phyloP scores from a whole-genome alignment of 2,888 invertebrate genomes.

The Eurois occulta region DNA sequence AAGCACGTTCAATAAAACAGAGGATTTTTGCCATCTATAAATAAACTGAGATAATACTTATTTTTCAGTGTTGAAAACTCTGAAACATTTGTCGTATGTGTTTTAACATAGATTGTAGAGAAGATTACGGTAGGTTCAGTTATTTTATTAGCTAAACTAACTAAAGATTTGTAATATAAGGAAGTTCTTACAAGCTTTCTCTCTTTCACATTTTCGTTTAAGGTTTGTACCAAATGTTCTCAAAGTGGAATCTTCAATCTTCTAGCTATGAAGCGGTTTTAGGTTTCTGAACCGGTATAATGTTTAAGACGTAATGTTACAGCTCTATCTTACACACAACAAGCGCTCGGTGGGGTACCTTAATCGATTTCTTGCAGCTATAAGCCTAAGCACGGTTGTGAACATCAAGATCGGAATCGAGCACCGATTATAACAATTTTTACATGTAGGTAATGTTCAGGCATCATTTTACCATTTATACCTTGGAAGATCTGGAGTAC shows the following conservation, averaged over 20 bases:
- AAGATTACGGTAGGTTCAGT: background rate
- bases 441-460: background rate
- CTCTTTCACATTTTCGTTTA: background rate
- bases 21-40: slow-evolving; percentile 51
- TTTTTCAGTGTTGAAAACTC: slow-evolving; percentile 1
- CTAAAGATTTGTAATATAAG: background rate
- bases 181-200: background rate
- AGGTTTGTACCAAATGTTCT: background rate
- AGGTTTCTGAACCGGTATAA: background rate
- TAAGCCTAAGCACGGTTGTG: background rate
- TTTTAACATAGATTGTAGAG: background rate
- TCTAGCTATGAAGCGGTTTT: background rate
- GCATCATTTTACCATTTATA: background rate
- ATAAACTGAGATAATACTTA: slow-evolving; percentile 50
- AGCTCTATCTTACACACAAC: background rate
- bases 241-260: background rate
- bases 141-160: background rate
- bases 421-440: background rate
- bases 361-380: slow-evolving; percentile 9
- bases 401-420: background rate
- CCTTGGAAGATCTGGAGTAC: background rate
- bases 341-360: background rate
- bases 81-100: background rate
- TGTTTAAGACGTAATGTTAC: background rate
- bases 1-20: slow-evolving; percentile 48